phyloP scores from a whole-genome alignment of 2,113 vertebrate species.

The Otus sunia region DNA sequence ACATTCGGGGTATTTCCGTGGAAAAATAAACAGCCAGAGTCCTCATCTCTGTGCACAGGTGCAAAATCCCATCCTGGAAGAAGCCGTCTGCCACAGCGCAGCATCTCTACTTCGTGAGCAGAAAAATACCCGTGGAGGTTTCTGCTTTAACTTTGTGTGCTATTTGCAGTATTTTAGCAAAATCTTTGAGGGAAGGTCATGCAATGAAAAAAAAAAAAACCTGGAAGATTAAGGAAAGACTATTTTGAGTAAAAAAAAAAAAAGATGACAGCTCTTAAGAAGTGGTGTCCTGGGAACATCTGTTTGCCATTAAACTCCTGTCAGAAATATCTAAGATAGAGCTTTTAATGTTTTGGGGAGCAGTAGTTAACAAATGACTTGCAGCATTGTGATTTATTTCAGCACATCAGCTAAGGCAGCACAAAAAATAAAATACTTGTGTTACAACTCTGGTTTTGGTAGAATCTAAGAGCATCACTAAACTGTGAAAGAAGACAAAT shows the following conservation, averaged over 20 bases:
- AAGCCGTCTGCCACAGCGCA: background rate
- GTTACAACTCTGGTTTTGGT: background rate
- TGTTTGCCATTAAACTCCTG: conserved; percentile 31
- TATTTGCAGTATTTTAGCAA: background rate
- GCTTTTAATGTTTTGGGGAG: conserved; percentile 1
- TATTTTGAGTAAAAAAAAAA: background rate
- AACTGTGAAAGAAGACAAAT: background rate
- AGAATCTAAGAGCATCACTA: background rate
- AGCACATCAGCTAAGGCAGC: background rate
- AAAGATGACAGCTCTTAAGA: conserved; percentile 8
- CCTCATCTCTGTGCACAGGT: background rate
- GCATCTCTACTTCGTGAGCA: background rate
- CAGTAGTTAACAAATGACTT: background rate
- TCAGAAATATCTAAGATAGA: background rate
- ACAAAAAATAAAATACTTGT: background rate
- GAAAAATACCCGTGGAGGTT: background rate
- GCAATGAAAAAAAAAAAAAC: background rate
- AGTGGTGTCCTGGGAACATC: conserved; percentile 15
- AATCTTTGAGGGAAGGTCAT: background rate
- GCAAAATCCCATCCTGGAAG: background rate
- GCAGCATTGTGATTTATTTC: background rate
- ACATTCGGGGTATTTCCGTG: background rate
- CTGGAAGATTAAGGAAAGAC: background rate
- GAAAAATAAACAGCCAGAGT: background rate
- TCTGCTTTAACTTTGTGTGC: background rate